Evolutionary conservation across 2,888 invertebrate species (phyloP), one percentile per base, ranked within the genome.

Genomic region (Thelaira solivaga): DNA sequence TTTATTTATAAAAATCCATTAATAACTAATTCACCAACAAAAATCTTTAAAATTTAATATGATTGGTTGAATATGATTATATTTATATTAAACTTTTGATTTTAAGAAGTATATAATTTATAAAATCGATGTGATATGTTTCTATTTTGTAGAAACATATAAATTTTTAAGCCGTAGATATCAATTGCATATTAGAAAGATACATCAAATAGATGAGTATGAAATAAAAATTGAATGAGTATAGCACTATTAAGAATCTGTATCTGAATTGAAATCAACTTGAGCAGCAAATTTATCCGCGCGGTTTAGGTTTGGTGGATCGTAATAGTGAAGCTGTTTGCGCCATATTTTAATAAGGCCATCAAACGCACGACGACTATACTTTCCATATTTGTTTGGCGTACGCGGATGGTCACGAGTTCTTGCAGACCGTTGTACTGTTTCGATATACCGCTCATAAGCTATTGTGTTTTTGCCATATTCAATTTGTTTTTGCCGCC

Each of bases 291-390:
- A 26, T 82, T 72, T 69, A 5, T 55, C 65, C 0, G 57, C 83
- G 22, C 10, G 4, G 2, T 24, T 31, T 41, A n/a, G 22, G 24
- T 85, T 83, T 1, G 90, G 88, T 18, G 92, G 91, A 88, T 96
- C 96, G 91, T 93, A 97, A 76, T 91, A 90, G 86, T 98, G 97
- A 49, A 98, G 90, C 82, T 93, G 92, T 83, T 94, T 92, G 59
- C 97, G 92, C 98, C 98, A 98, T 73, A 95, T 91, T 87, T 93
- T 94, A 0, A 98, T 92, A 81, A 97, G 91, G 26, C 94, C 93
- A 88, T 99, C 98, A 94, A 97, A 99, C 10, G 95, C 97, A 81
- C 98, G 91, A 43, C 98, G 92, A 83, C 97, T 97, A 88, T 95
- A 97, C 89, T 97, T 96, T 24, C 92, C 87, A 85, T 92, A 92